Base-by-base conservation (phyloP, 2,888 invertebrate genomes). In the Steinernema carpocapsae region DNA sequence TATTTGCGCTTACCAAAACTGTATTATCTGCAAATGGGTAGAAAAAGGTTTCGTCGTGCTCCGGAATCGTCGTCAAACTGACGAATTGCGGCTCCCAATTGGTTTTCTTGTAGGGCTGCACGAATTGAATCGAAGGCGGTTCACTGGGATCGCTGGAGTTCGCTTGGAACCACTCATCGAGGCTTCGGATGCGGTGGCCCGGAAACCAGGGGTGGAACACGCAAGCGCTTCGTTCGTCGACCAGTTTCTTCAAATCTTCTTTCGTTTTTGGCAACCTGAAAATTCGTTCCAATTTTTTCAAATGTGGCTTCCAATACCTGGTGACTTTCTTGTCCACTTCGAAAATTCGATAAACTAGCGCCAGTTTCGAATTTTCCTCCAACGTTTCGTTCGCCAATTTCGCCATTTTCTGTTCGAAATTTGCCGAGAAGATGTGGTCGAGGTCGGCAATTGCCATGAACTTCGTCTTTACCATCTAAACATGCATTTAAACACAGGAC, bases 61-160 rank as follows among this genome's bases (percentile, higher is more conserved):
- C 56, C 17, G 79, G 79, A 1, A 77, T 77, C 42, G 59, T 72
- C 42, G 51, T 59, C 6, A 73, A 22, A 12, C 73, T 70, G 4
- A 79, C 79, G 24, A 79, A 80, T 64, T 79, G 79, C 7, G 79
- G 79, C 43, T 79, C 79, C 79, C 79, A 78, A 19, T 56, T 26
- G 12, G 59, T 70, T 17, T 32, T 14, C 3, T 59, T 29, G 43
- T 75, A 77, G 70, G 70, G 72, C 32, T 51, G 42, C 26, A 52
- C 46, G 71, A 74, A 79, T 59, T 77, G 77, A 7, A 77, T 70
- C 12, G 48, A 17, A 29, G 64, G 32, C 6, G 59, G n/a, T 32
- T 64, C 32, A 0, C 43, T 22, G 22, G 14, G 14, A 17, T 32
- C 51, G 3, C 26, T 32, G 19, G 79, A 79, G 14, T 52, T n/a